Conservation (phyloP, 2,113 vertebrate species). For the Amphilophus citrinellus region DNA sequence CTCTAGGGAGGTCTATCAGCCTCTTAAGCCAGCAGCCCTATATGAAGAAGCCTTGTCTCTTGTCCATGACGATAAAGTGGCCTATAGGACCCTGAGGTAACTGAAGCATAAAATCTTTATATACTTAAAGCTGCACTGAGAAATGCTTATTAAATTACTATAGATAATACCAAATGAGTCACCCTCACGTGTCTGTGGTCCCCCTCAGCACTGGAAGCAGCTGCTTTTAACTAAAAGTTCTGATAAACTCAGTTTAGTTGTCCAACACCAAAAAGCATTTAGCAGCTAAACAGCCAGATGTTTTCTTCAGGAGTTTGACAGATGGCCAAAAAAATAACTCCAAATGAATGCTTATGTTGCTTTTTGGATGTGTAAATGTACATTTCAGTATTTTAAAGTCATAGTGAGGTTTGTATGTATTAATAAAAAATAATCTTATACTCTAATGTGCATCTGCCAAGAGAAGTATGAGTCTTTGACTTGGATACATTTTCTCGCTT, state of each 20-base stretch:
- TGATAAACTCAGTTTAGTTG: background rate
- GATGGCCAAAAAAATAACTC: background rate
- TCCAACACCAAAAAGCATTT: background rate
- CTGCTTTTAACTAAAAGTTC: background rate
- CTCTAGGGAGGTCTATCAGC: slow-evolving; percentile 82
- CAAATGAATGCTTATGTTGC: background rate
- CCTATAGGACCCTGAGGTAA: slow-evolving; percentile 90
- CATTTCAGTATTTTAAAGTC: background rate
- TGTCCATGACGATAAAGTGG: slow-evolving; percentile 86
- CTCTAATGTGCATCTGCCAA: background rate
- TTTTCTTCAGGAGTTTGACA: background rate
- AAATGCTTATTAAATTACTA: background rate
- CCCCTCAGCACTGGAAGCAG: too few species aligned
- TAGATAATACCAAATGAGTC: background rate
- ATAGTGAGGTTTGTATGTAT: background rate
- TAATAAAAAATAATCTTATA: background rate
- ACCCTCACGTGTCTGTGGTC: background rate
- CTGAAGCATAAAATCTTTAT: slow-evolving; percentile 4
- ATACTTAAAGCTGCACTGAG: background rate
- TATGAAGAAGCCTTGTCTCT: slow-evolving; percentile 91
- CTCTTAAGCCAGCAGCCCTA: slow-evolving; percentile 87
- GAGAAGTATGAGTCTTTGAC: background rate
- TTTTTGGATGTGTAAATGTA: background rate
- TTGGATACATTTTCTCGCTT: background rate
- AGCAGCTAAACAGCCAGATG: background rate